Percentiles rank a stretch among this genome's conserved stretches.
Conservation (phyloP, 2,113 vertebrate species). For the Dryoscopus gambensis region DNA sequence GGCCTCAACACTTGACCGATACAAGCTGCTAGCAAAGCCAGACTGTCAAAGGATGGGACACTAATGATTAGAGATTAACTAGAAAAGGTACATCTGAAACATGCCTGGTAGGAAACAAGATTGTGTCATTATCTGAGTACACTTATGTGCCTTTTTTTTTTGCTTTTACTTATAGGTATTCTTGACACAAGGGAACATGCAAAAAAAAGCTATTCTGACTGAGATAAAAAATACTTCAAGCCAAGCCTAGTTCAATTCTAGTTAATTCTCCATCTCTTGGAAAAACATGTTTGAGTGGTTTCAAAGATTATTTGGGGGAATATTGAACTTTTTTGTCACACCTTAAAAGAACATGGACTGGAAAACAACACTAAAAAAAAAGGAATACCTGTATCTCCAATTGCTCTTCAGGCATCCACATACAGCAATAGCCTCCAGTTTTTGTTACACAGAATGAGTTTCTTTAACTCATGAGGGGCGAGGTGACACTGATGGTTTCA, state of each 20-base stretch:
- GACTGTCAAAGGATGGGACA: not conserved
- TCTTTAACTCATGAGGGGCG: not conserved
- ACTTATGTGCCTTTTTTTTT: not conserved
- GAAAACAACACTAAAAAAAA: not conserved
- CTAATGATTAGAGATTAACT: not conserved
- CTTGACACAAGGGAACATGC: not conserved
- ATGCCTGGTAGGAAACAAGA: not conserved
- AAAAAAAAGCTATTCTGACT: not conserved
- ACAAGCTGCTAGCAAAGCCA: not conserved
- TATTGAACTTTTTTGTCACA: not conserved
- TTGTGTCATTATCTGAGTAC: not conserved
- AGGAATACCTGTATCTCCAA: not conserved
- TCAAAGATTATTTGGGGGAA: not conserved
- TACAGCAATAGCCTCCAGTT: not conserved
- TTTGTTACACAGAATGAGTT: not conserved
- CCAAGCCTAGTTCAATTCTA: not conserved
- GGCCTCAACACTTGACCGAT: not conserved
- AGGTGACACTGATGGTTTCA: not conserved
- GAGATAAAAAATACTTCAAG: not conserved
- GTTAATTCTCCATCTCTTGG: not conserved
- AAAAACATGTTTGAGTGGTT: not conserved
- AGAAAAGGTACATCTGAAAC: not conserved
- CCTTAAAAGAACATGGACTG: not conserved
- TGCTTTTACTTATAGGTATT: not conserved
- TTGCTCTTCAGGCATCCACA: not conserved